Conservation (phyloP, 30 jellyfish, hydroid and myxozoan species). For the Aurelia sp. region DNA sequence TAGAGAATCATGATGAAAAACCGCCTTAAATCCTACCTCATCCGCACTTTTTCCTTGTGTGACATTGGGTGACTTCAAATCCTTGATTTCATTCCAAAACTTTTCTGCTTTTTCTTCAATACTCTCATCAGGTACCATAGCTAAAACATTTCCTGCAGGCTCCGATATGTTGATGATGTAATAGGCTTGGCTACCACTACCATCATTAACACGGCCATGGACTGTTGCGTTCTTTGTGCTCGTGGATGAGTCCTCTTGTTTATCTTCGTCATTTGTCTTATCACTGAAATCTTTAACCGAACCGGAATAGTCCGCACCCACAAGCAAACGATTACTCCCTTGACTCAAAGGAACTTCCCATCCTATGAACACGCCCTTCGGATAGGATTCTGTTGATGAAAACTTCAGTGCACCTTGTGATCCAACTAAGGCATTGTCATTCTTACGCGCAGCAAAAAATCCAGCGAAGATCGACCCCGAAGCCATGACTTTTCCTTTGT, state of each 20-base stretch:
- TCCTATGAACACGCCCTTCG: constrained; percentile 31
- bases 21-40: neutral
- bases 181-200: constrained; percentile 15
- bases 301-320: constrained; percentile 17
- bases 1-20: too few relatives aligned
- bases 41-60: constrained; percentile 21
- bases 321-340: constrained; percentile 10
- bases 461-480: constrained; percentile 37
- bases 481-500: neutral
- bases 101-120: constrained; percentile 28
- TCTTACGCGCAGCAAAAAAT: constrained; percentile 9
- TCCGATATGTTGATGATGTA: constrained; percentile 1
- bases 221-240: neutral
- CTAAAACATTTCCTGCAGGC: neutral
- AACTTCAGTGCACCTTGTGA: constrained; percentile 35
- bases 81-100: constrained; percentile 28
- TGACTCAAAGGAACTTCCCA: constrained; percentile 20
- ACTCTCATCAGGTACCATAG: neutral
- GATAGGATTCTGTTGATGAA: constrained; percentile 19
- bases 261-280: constrained; percentile 11
- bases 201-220: constrained; percentile 25
- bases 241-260: constrained; percentile 27
- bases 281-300: constrained; percentile 13
- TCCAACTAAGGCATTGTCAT: constrained; percentile 9
- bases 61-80: constrained; percentile 18